Conservation (phyloP, 1,140 invertebrate species). For the Thaumatotibia leucotreta region DNA sequence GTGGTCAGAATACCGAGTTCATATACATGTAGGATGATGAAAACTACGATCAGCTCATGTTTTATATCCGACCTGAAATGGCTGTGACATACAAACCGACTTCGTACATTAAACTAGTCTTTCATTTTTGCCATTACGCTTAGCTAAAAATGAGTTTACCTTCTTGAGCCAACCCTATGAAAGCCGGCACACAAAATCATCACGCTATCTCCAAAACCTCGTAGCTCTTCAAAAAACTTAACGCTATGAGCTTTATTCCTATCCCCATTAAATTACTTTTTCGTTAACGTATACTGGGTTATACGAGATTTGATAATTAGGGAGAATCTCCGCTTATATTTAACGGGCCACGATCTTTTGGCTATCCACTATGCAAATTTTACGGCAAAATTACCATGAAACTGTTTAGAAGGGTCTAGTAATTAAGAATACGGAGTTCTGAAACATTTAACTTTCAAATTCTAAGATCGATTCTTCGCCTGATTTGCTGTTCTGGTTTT, state of each 20-base stretch:
- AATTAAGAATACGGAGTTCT: constrained; percentile 42
- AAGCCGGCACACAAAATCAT: too few species aligned
- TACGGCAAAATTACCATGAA: constrained; percentile 39
- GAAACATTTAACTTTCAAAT: constrained; percentile 45
- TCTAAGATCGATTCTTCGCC: constrained; percentile 26
- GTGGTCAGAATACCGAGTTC: too few species aligned
- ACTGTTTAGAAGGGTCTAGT: constrained; percentile 38
- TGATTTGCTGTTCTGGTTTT: constrained; percentile 20
- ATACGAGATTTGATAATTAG: background rate
- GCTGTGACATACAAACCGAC: too few species aligned
- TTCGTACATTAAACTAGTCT: too few species aligned
- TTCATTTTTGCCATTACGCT: too few species aligned
- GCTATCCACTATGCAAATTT: constrained; percentile 38
- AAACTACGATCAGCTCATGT: too few species aligned
- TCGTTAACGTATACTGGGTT: background rate
- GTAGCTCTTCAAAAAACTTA: too few species aligned
- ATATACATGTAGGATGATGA: too few species aligned
- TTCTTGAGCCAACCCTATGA: too few species aligned
- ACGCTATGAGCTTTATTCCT: background rate
- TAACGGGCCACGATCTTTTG: background rate
- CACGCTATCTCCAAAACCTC: too few species aligned
- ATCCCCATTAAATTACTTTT: background rate
- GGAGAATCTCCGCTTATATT: background rate
- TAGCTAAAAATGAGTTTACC: too few species aligned
- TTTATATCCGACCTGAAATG: too few species aligned